Evolutionary conservation across 2,888 invertebrate genomes (phyloP), one percentile per base, ranked within the genome.

Genomic region (Epiblema foenella): DNA sequence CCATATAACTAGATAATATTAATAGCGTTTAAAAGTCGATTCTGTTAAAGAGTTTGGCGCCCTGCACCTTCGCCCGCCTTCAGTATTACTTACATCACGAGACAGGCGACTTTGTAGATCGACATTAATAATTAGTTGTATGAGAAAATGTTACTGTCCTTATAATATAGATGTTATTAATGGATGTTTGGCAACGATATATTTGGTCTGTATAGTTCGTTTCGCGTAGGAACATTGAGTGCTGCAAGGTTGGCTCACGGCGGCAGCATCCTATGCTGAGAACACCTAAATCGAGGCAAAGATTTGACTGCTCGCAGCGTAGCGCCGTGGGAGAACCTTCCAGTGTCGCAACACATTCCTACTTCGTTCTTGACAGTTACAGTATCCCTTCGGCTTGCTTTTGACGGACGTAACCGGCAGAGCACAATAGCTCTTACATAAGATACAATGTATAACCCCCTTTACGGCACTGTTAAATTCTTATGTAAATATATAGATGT

Each of bases 401-500:
- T 83, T 77, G 75, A 81, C 79, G 81, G 73, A 77, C 68, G 76
- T 58, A 75, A 78, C 78, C 72, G 76, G 72, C 76, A 74, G 89
- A 85, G 88, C 88, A 86, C 84, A 79, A 82, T 88, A 88, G 87
- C 88, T 89, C 87, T 79, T 79, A 76, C 78, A 74, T 81, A 83
- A 83, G 82, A 75, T 86, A 85, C 80, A 81, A 83, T 88, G 82
- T 90, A 83, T 87, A 85, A 85, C 86, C 85, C 85, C 87, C 80
- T 85, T 85, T 88, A 90, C 86, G 84, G 90, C 93, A 93, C 93
- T 93, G 93, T 93, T 93, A 88, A 90, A 88, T 90, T 92, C 86
- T 87, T 90, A 87, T 93, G 91, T 93, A 93, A 93, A 93, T 92
- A 93, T 92, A 93, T 92, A 93, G 92, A 92, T 93, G 93, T 93